Percentiles rank a stretch among this genome's conserved stretches.
These are phyloP conservation scores for Xiphorhynchus elegans DNA, from an alignment of 2,113 vertebrate species.

Conservation along the genomic window DNA sequence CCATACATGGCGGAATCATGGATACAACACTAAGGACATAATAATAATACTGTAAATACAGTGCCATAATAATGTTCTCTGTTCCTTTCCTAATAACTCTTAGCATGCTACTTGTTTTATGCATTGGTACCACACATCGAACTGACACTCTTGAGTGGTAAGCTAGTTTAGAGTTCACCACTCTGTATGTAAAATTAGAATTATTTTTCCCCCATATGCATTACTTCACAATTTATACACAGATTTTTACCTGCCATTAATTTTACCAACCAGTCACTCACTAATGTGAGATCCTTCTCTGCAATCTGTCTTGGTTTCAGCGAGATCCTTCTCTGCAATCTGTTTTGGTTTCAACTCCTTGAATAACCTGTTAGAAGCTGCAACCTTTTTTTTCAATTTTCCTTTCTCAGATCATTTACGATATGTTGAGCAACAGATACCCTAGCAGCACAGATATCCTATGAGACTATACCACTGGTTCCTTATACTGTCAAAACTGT, in stretches of 20 bases:
- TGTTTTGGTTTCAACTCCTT: neutral
- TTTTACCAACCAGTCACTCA: neutral
- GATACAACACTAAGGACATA: neutral
- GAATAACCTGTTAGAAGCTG: slow-evolving; percentile 14
- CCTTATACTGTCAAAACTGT: slow-evolving; percentile 28
- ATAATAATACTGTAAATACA: neutral
- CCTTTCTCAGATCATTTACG: neutral
- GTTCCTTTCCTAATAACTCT: neutral
- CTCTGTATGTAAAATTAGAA: neutral
- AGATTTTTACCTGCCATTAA: neutral
- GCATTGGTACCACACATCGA: neutral
- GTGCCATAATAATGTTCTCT: neutral
- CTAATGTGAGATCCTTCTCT: neutral
- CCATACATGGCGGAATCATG: neutral
- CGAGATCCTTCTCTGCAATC: neutral
- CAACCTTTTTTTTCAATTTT: neutral
- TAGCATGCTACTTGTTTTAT: neutral
- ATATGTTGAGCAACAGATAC: neutral
- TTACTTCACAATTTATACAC: neutral
- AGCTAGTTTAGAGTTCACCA: neutral
- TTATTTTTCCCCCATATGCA: neutral
- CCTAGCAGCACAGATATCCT: neutral
- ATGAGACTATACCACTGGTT: neutral
- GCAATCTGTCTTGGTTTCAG: neutral
- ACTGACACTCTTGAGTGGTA: neutral